Evolutionary conservation across 2,113 vertebrate species (phyloP).

Genomic region (Cyanoliseus patagonus): DNA sequence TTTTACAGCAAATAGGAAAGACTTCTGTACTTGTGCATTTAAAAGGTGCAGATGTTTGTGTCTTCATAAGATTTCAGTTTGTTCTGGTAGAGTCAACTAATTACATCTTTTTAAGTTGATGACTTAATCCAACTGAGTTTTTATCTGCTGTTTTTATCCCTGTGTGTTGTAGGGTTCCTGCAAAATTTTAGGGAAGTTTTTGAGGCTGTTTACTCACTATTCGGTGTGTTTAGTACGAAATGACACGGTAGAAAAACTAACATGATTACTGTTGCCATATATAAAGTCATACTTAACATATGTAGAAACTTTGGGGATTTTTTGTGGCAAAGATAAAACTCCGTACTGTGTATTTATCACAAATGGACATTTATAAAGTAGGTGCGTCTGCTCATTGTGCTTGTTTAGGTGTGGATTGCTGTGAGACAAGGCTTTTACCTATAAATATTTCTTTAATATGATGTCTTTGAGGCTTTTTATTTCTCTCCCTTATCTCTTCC

Average conservation of each 20-base stretch:
- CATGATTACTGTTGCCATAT: rapidly evolving
- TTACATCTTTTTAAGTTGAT: background rate
- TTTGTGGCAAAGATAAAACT: background rate
- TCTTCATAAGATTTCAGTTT: background rate
- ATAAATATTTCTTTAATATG: background rate
- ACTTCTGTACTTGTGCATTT: background rate
- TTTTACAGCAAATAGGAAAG: background rate
- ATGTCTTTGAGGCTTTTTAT: background rate
- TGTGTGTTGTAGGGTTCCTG: background rate
- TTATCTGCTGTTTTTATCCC: background rate
- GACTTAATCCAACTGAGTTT: too few relatives aligned
- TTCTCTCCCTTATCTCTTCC: background rate
- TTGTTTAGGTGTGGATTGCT: background rate
- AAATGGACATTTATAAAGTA: background rate
- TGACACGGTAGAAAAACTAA: background rate
- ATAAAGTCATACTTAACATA: background rate
- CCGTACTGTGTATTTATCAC: background rate
- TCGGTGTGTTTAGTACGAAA: background rate
- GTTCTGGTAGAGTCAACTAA: background rate
- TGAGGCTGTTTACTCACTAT: background rate
- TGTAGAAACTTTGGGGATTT: background rate
- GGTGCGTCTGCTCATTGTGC: background rate
- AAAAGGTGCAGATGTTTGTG: background rate
- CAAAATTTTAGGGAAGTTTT: background rate
- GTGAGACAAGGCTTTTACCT: background rate